Evolutionary conservation across 1,140 invertebrate species (phyloP).

Genomic region (Harpegnathos saltator): DNA sequence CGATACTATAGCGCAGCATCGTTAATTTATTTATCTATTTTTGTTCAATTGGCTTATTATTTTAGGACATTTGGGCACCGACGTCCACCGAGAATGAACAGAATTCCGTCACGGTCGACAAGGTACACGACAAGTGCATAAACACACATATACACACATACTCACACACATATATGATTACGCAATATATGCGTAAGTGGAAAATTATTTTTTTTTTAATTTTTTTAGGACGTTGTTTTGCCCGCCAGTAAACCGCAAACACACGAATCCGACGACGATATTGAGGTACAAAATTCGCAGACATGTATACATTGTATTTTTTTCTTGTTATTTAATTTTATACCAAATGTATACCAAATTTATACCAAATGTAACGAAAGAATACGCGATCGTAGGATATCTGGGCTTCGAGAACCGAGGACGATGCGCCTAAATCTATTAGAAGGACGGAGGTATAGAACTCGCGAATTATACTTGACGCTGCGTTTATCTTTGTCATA

Average conservation of each 20-base stretch:
- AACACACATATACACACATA: not conserved
- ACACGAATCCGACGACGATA: slow-evolving; percentile 53
- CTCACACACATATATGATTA: not conserved
- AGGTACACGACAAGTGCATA: slow-evolving; percentile 29
- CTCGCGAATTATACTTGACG: not conserved
- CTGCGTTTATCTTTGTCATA: not conserved
- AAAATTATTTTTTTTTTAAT: slow-evolving; percentile 14
- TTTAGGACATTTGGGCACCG: slow-evolving; percentile 57
- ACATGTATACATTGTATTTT: slow-evolving; percentile 30
- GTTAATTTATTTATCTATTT: slow-evolving; percentile 27
- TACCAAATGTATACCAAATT: not conserved
- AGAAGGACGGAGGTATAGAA: slow-evolving; percentile 32
- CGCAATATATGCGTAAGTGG: not conserved
- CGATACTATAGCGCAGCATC: not conserved
- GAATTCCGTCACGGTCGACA: slow-evolving; percentile 29
- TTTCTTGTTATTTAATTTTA: not conserved
- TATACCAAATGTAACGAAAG: slow-evolving; percentile 16
- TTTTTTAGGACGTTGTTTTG: slow-evolving; percentile 31
- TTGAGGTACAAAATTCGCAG: slow-evolving; percentile 60
- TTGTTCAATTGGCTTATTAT: slow-evolving; percentile 31
- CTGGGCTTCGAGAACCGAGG: slow-evolving; percentile 28
- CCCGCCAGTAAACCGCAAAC: slow-evolving; percentile 16
- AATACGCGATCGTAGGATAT: slow-evolving; percentile 45
- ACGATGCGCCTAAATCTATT: slow-evolving; percentile 42
- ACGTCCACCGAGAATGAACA: slow-evolving; percentile 2